Conservation (phyloP, 2,888 invertebrate genomes). For the Troides helena region DNA sequence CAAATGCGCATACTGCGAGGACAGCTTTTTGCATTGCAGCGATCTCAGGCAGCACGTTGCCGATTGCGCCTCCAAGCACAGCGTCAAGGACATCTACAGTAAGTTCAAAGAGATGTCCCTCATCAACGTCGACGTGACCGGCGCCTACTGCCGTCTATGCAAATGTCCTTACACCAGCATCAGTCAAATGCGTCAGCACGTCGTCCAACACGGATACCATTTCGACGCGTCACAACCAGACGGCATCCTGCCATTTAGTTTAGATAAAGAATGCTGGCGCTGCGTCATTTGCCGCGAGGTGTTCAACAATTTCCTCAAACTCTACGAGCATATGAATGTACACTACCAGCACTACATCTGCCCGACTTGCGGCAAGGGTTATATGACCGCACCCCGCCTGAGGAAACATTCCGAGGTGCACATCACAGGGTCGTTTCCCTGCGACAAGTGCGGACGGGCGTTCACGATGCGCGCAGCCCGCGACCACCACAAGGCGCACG, state of each 20-base stretch:
- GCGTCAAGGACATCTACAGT: conserved; percentile 62
- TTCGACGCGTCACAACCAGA: conserved; percentile 60
- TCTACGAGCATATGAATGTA: conserved; percentile 71
- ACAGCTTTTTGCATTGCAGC: conserved; percentile 58
- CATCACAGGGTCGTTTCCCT: conserved; percentile 64
- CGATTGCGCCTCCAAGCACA: conserved; percentile 52
- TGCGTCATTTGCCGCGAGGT: conserved; percentile 61
- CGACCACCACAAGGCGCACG: conserved; percentile 63
- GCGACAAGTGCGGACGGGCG: conserved; percentile 59
- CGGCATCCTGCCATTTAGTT: conserved; percentile 62
- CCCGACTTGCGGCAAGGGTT: conserved; percentile 69
- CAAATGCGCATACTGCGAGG: conserved; percentile 69
- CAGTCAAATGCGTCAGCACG: conserved; percentile 57
- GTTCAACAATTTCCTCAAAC: conserved; percentile 68
- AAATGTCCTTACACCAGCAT: conserved; percentile 47
- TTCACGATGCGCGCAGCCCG: conserved; percentile 65
- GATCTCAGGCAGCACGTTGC: conserved; percentile 58
- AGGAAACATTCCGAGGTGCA: conserved; percentile 72
- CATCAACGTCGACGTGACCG: conserved; percentile 65
- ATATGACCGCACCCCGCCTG: conserved; percentile 65
- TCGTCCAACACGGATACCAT: conserved; percentile 54
- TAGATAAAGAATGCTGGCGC: conserved; percentile 65
- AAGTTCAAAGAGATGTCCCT: conserved; percentile 72
- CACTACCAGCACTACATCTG: conserved; percentile 74
- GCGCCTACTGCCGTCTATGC: conserved; percentile 58